A percentile compares a stretch with the other conserved stretches of the same genome.
Conservation (phyloP, 37 sponge, comb jelly and placozoan genomes). For the Aplysina aerophoba region DNA sequence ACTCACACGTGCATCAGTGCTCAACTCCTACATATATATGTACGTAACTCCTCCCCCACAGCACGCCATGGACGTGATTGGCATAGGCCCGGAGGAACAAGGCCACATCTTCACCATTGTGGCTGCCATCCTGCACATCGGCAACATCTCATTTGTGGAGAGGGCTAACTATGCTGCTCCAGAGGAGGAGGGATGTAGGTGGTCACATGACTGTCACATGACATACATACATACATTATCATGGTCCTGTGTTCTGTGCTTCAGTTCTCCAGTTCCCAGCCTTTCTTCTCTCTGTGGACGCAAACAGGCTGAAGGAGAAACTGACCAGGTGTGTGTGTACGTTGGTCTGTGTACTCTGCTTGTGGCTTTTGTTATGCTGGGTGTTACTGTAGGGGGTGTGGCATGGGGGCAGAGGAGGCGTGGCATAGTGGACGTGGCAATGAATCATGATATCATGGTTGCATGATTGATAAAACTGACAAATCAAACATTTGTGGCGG, state of each 20-base stretch:
- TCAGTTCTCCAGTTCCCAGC: constrained; percentile 94
- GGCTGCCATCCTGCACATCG: constrained; percentile 91
- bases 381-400: no score
- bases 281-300: constrained; percentile 86
- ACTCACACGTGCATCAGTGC: no score
- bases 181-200: constrained; percentile 94
- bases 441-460: neutral
- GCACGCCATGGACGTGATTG: constrained; percentile 98
- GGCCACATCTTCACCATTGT: constrained; percentile 81
- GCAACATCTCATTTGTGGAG: constrained; percentile 95
- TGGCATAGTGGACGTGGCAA: no score
- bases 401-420: no score
- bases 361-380: no score
- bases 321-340: constrained; percentile 64
- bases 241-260: neutral
- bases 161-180: constrained; percentile 89
- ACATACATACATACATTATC: neutral
- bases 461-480: neutral
- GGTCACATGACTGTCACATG: neutral
- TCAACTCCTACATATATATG: no score
- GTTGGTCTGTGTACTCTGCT: no score
- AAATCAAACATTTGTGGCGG: neutral
- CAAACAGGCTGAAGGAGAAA: constrained; percentile 75
- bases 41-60: constrained; percentile 18
- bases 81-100: constrained; percentile 76